Evolutionary conservation across 2,888 invertebrate genomes (phyloP).

Genomic region (Acleris cristana): DNA sequence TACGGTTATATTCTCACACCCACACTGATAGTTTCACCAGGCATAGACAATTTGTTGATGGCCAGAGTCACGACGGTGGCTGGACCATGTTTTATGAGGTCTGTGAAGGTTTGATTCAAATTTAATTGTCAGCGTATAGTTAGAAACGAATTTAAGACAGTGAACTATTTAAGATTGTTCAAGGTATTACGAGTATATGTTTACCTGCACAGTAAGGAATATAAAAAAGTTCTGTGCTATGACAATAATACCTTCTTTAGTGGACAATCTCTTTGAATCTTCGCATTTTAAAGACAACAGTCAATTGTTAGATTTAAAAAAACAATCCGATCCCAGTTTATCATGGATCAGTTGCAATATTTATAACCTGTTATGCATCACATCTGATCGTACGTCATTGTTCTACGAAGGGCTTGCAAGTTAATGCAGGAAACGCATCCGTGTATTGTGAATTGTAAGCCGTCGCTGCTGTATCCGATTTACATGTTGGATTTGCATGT

Average conservation of each 20-base stretch:
- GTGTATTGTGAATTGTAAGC: constrained; percentile 25
- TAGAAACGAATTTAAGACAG: neutral
- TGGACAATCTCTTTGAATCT: too few species aligned
- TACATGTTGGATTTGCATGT: neutral
- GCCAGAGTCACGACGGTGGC: constrained; percentile 34
- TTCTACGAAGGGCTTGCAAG: constrained; percentile 25
- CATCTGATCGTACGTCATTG: constrained; percentile 22
- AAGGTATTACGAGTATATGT: neutral
- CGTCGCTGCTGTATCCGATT: constrained; percentile 31
- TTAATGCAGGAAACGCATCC: constrained; percentile 35
- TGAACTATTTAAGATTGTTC: neutral
- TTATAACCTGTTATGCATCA: constrained; percentile 5
- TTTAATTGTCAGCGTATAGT: constrained; percentile 26
- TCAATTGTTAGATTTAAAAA: too few species aligned
- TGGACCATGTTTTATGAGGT: constrained; percentile 29
- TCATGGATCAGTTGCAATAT: neutral
- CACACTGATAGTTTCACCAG: constrained; percentile 35
- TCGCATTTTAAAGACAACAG: too few species aligned
- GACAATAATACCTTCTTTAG: too few species aligned
- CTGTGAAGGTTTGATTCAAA: constrained; percentile 28
- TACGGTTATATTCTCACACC: constrained; percentile 38
- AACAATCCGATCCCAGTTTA: too few species aligned
- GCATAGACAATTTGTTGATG: constrained; percentile 37
- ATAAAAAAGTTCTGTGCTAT: too few species aligned
- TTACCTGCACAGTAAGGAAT: neutral